Conservation (phyloP, 2,888 invertebrate species). For the Phyllotreta striolata region DNA sequence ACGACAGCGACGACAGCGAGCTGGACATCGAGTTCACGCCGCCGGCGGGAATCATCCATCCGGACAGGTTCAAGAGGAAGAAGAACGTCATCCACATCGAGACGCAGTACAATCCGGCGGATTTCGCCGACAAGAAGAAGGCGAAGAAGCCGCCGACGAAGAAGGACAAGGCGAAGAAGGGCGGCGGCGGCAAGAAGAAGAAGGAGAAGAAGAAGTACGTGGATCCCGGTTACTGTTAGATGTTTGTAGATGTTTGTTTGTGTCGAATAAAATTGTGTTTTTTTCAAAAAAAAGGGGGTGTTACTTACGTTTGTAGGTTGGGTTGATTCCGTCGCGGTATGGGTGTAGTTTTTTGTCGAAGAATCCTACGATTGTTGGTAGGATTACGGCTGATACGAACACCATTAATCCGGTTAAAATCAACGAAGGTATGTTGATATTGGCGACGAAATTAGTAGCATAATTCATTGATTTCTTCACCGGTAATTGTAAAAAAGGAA, state of each 20-base stretch:
- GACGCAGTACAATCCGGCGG: constrained; percentile 69
- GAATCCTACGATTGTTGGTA: constrained; percentile 62
- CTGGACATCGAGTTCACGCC: constrained; percentile 77
- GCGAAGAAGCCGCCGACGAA: constrained; percentile 35
- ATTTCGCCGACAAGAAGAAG: constrained; percentile 53
- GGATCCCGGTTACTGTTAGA: constrained; percentile 2
- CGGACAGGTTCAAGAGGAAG: constrained; percentile 62
- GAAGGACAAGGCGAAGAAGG: constrained; percentile 36
- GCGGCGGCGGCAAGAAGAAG: constrained; percentile 18
- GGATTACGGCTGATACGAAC: constrained; percentile 64
- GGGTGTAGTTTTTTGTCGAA: constrained; percentile 43
- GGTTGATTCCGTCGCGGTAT: background rate
- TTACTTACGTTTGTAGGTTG: too few species aligned
- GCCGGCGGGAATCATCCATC: constrained; percentile 72
- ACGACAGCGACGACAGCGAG: constrained; percentile 67
- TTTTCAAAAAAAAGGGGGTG: constrained; percentile 18
- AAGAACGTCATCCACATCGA: constrained; percentile 65
- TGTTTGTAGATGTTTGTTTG: constrained; percentile 10
- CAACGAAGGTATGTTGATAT: constrained; percentile 69
- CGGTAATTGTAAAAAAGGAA: constrained; percentile 75
- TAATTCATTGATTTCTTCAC: constrained; percentile 64
- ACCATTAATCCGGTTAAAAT: constrained; percentile 67
- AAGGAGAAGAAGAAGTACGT: background rate
- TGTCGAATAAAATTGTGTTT: constrained; percentile 1
- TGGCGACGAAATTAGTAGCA: constrained; percentile 64